Evolutionary conservation across 2,113 vertebrate genomes (phyloP).

Genomic region (Carassius auratus): DNA sequence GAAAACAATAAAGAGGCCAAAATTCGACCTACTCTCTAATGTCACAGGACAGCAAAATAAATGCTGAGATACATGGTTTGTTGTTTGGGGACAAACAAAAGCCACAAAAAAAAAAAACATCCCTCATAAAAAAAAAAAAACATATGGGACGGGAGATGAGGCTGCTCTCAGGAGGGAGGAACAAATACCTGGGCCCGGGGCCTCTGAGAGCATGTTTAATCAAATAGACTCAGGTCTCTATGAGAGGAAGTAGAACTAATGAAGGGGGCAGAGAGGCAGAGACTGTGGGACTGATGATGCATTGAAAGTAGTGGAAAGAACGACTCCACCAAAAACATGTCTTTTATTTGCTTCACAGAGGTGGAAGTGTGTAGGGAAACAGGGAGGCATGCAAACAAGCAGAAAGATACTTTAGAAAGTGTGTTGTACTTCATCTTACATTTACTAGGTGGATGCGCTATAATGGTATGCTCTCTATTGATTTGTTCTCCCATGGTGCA

Average conservation of each 20-base stretch:
- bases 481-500: slow-evolving; percentile 14
- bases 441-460: slow-evolving; percentile 32
- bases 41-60: slow-evolving; percentile 27
- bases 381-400: not conserved
- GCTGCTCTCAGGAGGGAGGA: not conserved
- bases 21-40: slow-evolving; percentile 16
- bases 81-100: slow-evolving; percentile 26
- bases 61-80: slow-evolving; percentile 8
- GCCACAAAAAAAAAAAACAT: slow-evolving; percentile 44
- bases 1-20: slow-evolving; percentile 13
- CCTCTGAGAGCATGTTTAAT: not conserved
- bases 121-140: not conserved
- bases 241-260: slow-evolving; percentile 13
- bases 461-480: slow-evolving; percentile 37
- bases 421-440: not conserved
- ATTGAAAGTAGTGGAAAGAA: slow-evolving; percentile 10
- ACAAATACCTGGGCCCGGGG: not conserved
- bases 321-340: not conserved
- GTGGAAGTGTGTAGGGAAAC: not conserved
- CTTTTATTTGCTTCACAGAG: not conserved
- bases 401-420: not conserved
- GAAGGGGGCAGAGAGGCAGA: not conserved
- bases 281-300: not conserved
- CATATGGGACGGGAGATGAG: not conserved
- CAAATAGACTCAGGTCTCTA: not conserved